A percentile compares a stretch with the other conserved stretches of the same genome.
Evolutionary conservation across 2,797 vertebrate genomes (phyloP).

Genomic region (Scomberomorus guttatus): DNA sequence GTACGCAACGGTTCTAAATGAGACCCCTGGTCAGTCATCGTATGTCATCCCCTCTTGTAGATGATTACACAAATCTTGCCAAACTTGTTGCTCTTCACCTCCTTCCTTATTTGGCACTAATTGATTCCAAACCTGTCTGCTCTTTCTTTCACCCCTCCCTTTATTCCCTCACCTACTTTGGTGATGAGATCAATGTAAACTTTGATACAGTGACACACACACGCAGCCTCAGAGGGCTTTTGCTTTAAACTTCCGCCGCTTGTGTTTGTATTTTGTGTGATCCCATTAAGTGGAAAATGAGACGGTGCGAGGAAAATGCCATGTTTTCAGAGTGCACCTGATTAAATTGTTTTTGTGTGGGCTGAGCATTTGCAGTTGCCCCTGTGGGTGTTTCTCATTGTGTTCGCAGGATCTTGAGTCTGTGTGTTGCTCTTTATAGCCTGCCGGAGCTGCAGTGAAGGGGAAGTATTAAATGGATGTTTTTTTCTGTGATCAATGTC

Average conservation of each 20-base stretch:
- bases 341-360: slow-evolving; percentile 56
- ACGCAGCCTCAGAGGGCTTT: slow-evolving; percentile 27
- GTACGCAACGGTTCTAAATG: too few species aligned
- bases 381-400: slow-evolving; percentile 39
- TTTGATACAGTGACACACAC: slow-evolving; percentile 38
- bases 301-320: slow-evolving; percentile 42
- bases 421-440: slow-evolving; percentile 9
- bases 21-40: background rate
- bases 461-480: slow-evolving; percentile 42
- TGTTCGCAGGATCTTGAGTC: background rate
- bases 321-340: slow-evolving; percentile 41
- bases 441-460: slow-evolving; percentile 23
- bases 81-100: background rate
- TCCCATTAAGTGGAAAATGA: slow-evolving; percentile 46
- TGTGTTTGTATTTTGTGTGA: slow-evolving; percentile 48
- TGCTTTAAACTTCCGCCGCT: slow-evolving; percentile 27
- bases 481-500: slow-evolving; percentile 54
- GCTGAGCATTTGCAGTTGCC: slow-evolving; percentile 34
- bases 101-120: background rate
- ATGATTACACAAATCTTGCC: background rate
- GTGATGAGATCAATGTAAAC: slow-evolving; percentile 43
- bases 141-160: background rate
- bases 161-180: slow-evolving; percentile 22
- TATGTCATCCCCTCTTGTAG: background rate
- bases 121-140: slow-evolving; percentile 4